phyloP scores from a whole-genome alignment of 1,140 invertebrate genomes.

The Octopus bimaculoides region DNA sequence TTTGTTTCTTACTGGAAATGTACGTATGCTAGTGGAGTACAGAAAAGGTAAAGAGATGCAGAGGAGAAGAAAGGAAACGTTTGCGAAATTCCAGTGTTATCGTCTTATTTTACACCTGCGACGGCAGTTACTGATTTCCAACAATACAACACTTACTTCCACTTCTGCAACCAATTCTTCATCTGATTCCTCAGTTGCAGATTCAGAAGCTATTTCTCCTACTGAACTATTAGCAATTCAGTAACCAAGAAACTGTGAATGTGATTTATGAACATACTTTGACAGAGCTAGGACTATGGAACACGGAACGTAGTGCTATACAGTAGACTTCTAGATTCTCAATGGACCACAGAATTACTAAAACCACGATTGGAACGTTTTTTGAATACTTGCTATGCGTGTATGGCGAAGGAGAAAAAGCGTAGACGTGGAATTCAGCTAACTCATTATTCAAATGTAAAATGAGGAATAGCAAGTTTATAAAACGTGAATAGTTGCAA shows the following conservation, averaged over 20 bases:
- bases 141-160: not conserved
- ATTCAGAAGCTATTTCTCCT: not conserved
- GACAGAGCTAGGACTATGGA: conserved; percentile 16
- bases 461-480: not conserved
- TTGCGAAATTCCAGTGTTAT: not conserved
- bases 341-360: not conserved
- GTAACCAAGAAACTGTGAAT: not conserved
- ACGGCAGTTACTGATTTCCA: not conserved
- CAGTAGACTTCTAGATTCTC: conserved; percentile 13
- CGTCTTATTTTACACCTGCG: not conserved
- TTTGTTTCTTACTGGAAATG: too few relatives aligned
- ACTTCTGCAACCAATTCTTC: conserved; percentile 2
- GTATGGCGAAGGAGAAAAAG: not conserved
- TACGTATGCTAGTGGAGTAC: conserved; percentile 9
- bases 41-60: conserved; percentile 1
- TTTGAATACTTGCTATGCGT: conserved; percentile 11
- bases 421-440: not conserved
- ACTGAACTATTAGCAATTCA: not conserved
- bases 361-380: conserved; percentile 13
- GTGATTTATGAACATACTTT: not conserved
- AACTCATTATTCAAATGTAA: conserved; percentile 13
- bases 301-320: not conserved
- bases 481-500: not conserved
- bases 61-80: not conserved
- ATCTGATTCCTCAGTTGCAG: conserved; percentile 9